Evolutionary conservation across 2,888 invertebrate species (phyloP).

Genomic region (Callosobruchus maculatus): DNA sequence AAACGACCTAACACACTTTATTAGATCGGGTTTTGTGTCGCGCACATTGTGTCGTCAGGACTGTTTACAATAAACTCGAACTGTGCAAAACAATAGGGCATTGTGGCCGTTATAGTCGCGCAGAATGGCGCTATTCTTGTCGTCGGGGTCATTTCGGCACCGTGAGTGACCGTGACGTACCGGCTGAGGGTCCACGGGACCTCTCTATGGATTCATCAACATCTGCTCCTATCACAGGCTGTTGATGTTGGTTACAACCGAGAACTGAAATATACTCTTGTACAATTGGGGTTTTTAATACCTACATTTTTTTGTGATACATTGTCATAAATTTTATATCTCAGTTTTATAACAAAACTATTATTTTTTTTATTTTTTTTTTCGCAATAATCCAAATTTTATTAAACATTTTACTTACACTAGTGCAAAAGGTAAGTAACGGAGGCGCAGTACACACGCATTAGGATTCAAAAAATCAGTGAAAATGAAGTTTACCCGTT

Average conservation of each 20-base stretch:
- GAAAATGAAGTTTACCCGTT: too few species aligned
- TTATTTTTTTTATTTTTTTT: too few species aligned
- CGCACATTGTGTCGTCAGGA: slow-evolving; percentile 22
- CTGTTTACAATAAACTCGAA: slow-evolving; percentile 43
- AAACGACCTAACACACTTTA: neutral
- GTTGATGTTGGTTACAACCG: neutral
- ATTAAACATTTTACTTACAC: too few species aligned
- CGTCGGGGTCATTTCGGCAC: slow-evolving; percentile 14
- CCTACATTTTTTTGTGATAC: too few species aligned
- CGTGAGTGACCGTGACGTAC: slow-evolving; percentile 36
- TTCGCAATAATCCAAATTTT: too few species aligned
- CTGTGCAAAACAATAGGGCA: slow-evolving; percentile 41
- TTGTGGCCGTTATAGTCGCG: slow-evolving; percentile 43
- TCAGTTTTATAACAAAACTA: too few species aligned
- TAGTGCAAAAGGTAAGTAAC: too few species aligned
- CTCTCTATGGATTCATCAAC: slow-evolving; percentile 34
- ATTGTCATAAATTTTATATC: too few species aligned
- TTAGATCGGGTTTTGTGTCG: slow-evolving; percentile 22
- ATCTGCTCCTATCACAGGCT: neutral
- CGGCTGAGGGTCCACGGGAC: slow-evolving; percentile 32
- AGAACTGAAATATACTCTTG: too few species aligned
- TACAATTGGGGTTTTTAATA: too few species aligned
- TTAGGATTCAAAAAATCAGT: too few species aligned
- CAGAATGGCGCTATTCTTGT: neutral
- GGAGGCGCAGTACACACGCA: too few species aligned